These are phyloP conservation scores for Ferdinandea cuprea DNA, from an alignment of 2,888 invertebrate genomes.

Conservation along the genomic window DNA sequence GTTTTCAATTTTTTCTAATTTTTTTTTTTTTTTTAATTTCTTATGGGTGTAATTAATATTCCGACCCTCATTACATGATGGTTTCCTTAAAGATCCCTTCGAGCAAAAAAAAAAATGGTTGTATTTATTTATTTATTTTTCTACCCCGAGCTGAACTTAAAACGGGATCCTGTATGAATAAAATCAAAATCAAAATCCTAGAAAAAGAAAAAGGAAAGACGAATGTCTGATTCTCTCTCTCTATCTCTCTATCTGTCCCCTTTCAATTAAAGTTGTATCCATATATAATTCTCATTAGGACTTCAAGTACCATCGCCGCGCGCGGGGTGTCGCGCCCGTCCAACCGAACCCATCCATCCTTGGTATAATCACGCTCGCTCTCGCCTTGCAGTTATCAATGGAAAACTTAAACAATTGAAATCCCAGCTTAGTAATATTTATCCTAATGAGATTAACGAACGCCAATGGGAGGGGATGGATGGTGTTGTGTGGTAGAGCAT, in stretches of 20 bases:
- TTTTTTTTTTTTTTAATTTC: conserved; percentile 72
- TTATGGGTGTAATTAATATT: conserved; percentile 71
- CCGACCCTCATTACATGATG: conserved; percentile 64
- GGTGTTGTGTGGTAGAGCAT: conserved; percentile 4
- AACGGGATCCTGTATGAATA: conserved; percentile 72
- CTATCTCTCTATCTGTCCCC: conserved; percentile 2
- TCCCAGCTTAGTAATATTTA: conserved; percentile 75
- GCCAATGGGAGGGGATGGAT: conserved; percentile 11
- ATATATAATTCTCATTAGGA: conserved; percentile 74
- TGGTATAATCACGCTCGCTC: conserved; percentile 57
- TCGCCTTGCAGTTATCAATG: conserved; percentile 68
- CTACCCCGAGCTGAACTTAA: conserved; percentile 48
- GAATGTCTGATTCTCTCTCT: conserved; percentile 4
- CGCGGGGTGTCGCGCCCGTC: no score
- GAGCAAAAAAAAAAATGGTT: conserved; percentile 51
- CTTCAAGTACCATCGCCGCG: conserved; percentile 62
- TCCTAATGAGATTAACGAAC: conserved; percentile 74
- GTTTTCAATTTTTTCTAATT: conserved; percentile 74
- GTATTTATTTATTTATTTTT: no score
- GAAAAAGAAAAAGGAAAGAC: conserved; percentile 22
- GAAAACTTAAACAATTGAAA: conserved; percentile 75
- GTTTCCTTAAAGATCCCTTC: conserved; percentile 62
- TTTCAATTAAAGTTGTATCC: conserved; percentile 73
- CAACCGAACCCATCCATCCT: conserved; percentile 64
- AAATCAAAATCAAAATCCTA: conserved; percentile 63